Percentiles rank a stretch among this genome's conserved stretches.
Evolutionary conservation across 2,888 invertebrate genomes (phyloP).

Genomic region (Plagodis dolabraria): DNA sequence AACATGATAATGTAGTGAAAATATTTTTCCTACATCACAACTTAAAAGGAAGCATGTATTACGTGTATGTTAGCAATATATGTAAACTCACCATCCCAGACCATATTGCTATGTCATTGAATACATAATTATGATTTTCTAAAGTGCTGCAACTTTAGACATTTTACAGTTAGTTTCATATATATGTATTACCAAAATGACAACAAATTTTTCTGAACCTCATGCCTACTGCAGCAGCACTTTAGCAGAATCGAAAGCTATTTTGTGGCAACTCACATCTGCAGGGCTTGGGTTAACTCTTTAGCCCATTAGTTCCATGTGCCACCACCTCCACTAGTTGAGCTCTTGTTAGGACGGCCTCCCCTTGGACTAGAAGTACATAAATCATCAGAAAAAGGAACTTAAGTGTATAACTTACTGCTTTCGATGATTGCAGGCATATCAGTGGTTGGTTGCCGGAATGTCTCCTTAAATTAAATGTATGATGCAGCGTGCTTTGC

Average conservation of each 20-base stretch:
- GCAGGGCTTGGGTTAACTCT: background rate
- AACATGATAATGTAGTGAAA: slow-evolving; percentile 6
- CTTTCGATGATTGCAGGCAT: background rate
- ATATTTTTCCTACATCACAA: background rate
- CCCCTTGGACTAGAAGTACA: slow-evolving; percentile 21
- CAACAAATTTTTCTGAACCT: too few relatives aligned
- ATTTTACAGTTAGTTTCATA: too few relatives aligned
- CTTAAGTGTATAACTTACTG: background rate
- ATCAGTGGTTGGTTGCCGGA: background rate
- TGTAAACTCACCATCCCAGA: slow-evolving; percentile 3
- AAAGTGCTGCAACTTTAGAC: too few relatives aligned
- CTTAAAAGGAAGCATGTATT: background rate
- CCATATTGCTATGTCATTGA: background rate
- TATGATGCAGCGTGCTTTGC: slow-evolving; percentile 1
- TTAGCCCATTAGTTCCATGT: slow-evolving; percentile 11
- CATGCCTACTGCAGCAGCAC: background rate
- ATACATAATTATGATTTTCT: background rate
- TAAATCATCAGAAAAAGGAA: background rate
- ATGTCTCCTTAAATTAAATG: background rate
- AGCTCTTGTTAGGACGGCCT: slow-evolving; percentile 10
- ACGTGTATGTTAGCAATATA: too few relatives aligned
- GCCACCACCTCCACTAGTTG: slow-evolving; percentile 10
- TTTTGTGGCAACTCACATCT: slow-evolving; percentile 9
- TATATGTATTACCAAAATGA: too few relatives aligned
- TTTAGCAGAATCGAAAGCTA: slow-evolving; percentile 1